phyloP scores from a whole-genome alignment of 2,113 vertebrate genomes.

The Bettongia penicillata region DNA sequence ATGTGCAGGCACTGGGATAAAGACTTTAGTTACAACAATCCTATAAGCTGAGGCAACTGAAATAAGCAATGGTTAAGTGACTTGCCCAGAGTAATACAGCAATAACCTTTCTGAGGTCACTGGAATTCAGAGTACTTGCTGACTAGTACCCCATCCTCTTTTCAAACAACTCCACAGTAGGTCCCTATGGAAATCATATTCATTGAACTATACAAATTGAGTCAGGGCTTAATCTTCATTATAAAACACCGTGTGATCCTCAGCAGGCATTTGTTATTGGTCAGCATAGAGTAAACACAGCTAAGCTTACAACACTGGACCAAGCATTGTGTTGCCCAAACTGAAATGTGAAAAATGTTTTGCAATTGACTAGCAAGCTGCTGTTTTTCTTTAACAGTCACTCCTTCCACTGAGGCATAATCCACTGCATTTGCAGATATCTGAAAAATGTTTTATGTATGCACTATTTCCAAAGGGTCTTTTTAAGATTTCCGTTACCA shows the following conservation, averaged over 20 bases:
- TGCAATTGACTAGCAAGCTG: slow-evolving; percentile 44
- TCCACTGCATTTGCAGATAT: slow-evolving; percentile 59
- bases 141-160: background rate
- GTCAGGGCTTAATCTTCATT: slow-evolving; percentile 59
- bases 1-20: background rate
- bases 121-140: background rate
- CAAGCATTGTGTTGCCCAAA: slow-evolving; percentile 54
- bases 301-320: slow-evolving; percentile 38
- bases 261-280: slow-evolving; percentile 30
- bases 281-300: slow-evolving; percentile 54
- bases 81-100: background rate
- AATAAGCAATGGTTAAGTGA: background rate
- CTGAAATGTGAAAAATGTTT: slow-evolving; percentile 51
- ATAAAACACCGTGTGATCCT: slow-evolving; percentile 52
- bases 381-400: slow-evolving; percentile 65
- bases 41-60: background rate
- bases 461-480: slow-evolving; percentile 70
- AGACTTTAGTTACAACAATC: background rate
- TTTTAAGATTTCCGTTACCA: slow-evolving; percentile 73
- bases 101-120: background rate
- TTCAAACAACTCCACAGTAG: background rate
- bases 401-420: slow-evolving; percentile 13
- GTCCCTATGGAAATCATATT: background rate
- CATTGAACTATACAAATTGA: slow-evolving; percentile 40
- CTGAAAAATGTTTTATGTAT: slow-evolving; percentile 74